A percentile compares a stretch with the other conserved stretches of the same genome.
Conservation (phyloP, 2,888 invertebrate species). For the Steromphala cineraria region DNA sequence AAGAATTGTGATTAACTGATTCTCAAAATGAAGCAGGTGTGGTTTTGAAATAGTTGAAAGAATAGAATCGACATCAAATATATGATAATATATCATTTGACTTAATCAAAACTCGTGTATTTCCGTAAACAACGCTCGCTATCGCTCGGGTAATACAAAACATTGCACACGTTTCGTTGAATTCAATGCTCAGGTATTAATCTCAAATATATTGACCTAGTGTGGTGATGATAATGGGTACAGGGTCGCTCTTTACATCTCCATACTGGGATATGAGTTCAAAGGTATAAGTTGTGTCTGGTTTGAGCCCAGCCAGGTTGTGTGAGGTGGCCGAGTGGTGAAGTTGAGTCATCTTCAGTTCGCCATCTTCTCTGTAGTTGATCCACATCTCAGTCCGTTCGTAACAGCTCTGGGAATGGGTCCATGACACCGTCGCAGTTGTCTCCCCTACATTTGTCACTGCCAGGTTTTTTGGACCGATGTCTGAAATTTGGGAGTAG, state of each 20-base stretch:
- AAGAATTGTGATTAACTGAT: too few relatives aligned
- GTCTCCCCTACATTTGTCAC: neutral
- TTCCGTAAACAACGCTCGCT: too few relatives aligned
- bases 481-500: slow-evolving; percentile 25
- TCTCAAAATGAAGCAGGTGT: too few relatives aligned
- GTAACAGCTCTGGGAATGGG: slow-evolving; percentile 32
- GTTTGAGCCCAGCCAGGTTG: slow-evolving; percentile 24
- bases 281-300: slow-evolving; percentile 24
- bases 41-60: too few relatives aligned
- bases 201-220: too few relatives aligned
- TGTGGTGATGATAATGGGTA: neutral
- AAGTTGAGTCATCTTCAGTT: neutral
- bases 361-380: slow-evolving; percentile 7
- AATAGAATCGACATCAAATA: too few relatives aligned
- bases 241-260: slow-evolving; percentile 14
- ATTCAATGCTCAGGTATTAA: too few relatives aligned
- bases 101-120: too few relatives aligned
- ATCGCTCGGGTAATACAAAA: too few relatives aligned
- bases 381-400: slow-evolving; percentile 31
- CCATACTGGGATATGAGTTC: slow-evolving; percentile 26
- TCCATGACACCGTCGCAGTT: slow-evolving; percentile 27
- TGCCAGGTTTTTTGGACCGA: slow-evolving; percentile 24
- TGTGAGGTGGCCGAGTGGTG: slow-evolving; percentile 31
- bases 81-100: too few relatives aligned
- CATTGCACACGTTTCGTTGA: too few relatives aligned